Conservation (phyloP, 2,113 vertebrate genomes). For the Antechinus stuartii region DNA sequence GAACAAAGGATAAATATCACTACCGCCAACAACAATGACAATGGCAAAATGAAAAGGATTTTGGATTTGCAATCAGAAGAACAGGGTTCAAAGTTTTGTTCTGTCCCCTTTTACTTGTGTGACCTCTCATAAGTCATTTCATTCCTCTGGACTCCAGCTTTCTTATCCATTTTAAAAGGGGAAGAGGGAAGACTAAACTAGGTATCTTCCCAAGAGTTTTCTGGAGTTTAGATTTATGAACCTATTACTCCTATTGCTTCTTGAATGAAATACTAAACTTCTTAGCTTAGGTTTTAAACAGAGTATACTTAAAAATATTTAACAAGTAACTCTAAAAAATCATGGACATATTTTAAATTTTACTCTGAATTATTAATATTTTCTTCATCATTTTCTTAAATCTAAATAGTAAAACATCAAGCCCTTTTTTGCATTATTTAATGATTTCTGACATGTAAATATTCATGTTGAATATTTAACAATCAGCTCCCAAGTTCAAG, state of each 20-base stretch:
- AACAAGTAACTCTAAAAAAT: neutral
- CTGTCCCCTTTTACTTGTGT: neutral
- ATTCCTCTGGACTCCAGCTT: neutral
- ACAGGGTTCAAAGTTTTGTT: neutral
- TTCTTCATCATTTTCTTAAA: neutral
- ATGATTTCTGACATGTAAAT: neutral
- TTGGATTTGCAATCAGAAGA: neutral
- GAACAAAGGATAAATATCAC: too few species aligned
- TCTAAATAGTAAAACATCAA: neutral
- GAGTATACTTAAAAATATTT: neutral
- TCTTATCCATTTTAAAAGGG: neutral
- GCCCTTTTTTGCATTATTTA: neutral
- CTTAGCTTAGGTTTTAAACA: neutral
- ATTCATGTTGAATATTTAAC: neutral
- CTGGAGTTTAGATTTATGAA: neutral
- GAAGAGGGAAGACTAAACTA: neutral
- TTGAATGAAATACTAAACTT: neutral
- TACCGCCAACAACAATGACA: too few species aligned
- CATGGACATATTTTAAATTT: neutral
- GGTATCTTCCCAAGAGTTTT: neutral
- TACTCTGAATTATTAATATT: neutral
- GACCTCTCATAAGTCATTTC: neutral
- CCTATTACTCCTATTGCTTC: neutral
- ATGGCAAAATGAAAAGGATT: neutral
- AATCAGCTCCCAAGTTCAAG: neutral